phyloP scores from a whole-genome alignment of 2,888 invertebrate species.

The Drosophila greeni region DNA sequence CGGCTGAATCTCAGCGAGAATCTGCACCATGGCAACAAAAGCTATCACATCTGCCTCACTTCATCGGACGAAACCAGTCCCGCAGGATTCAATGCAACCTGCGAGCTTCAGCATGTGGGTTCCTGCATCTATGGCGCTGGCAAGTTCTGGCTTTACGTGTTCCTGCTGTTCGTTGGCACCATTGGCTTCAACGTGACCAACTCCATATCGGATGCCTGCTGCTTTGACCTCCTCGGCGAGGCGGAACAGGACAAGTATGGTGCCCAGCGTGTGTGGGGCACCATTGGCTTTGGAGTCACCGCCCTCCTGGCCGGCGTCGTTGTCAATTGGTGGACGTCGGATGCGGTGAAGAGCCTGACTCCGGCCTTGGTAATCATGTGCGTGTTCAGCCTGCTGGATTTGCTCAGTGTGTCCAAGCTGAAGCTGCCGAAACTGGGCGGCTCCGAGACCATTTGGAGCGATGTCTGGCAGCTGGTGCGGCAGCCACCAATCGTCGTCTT shows the following conservation, averaged over 20 bases:
- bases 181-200: constrained; percentile 91
- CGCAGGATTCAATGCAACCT: constrained; percentile 18
- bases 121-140: constrained; percentile 81
- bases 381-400: constrained; percentile 83
- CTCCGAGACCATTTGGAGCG: constrained; percentile 84
- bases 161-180: constrained; percentile 86
- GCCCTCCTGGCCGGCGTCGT: constrained; percentile 86
- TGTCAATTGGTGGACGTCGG: constrained; percentile 83
- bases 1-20: constrained; percentile 32
- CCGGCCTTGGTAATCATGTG: constrained; percentile 86
- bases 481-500: constrained; percentile 85
- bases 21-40: constrained; percentile 45
- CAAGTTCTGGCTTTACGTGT: constrained; percentile 87
- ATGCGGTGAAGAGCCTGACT: constrained; percentile 82
- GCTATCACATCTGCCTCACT: constrained; percentile 45
- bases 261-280: constrained; percentile 89
- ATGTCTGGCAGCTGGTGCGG: constrained; percentile 82
- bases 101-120: constrained; percentile 50
- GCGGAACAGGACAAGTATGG: constrained; percentile 86
- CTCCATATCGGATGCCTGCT: constrained; percentile 92
- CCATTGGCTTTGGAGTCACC: constrained; percentile 87
- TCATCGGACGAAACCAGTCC: neutral
- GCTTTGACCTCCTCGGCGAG: constrained; percentile 90
- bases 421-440: constrained; percentile 85
- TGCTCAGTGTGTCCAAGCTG: constrained; percentile 82